Percentiles rank a stretch among this genome's conserved stretches.
Evolutionary conservation across 1,140 invertebrate genomes (phyloP).

Genomic region (Drosophila guanche): DNA sequence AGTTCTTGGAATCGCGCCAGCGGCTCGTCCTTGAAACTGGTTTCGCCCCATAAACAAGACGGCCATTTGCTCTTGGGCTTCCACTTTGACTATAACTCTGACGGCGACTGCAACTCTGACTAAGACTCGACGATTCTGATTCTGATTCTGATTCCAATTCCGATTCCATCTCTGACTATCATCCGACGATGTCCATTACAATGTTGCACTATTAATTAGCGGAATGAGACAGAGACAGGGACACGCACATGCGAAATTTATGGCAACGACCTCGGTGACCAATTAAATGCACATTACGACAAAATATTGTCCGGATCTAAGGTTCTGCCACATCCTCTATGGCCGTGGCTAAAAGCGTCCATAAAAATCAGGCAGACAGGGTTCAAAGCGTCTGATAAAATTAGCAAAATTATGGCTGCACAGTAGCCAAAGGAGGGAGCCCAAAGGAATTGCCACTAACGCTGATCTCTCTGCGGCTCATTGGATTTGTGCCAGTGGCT

Average conservation of each 20-base stretch:
- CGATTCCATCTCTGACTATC: constrained; percentile 29
- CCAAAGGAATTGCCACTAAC: background rate
- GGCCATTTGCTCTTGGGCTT: constrained; percentile 40
- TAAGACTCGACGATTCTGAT: background rate
- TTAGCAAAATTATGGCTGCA: constrained; percentile 52
- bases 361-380: constrained; percentile 65
- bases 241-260: constrained; percentile 56
- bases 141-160: constrained; percentile 13
- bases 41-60: constrained; percentile 63
- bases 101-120: constrained; percentile 9
- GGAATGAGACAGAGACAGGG: background rate
- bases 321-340: constrained; percentile 1
- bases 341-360: constrained; percentile 53
- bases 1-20: constrained; percentile 69
- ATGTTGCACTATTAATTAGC: constrained; percentile 72
- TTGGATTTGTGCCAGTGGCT: too few relatives aligned
- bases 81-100: constrained; percentile 1
- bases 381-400: constrained; percentile 56
- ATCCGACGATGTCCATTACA: constrained; percentile 43
- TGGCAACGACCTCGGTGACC: constrained; percentile 43
- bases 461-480: too few relatives aligned
- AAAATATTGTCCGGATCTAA: constrained; percentile 44
- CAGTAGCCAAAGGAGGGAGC: constrained; percentile 44
- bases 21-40: constrained; percentile 71
- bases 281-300: constrained; percentile 64